Evolutionary conservation across 2,113 vertebrate species (phyloP).

Genomic region (Epinephelus moara): DNA sequence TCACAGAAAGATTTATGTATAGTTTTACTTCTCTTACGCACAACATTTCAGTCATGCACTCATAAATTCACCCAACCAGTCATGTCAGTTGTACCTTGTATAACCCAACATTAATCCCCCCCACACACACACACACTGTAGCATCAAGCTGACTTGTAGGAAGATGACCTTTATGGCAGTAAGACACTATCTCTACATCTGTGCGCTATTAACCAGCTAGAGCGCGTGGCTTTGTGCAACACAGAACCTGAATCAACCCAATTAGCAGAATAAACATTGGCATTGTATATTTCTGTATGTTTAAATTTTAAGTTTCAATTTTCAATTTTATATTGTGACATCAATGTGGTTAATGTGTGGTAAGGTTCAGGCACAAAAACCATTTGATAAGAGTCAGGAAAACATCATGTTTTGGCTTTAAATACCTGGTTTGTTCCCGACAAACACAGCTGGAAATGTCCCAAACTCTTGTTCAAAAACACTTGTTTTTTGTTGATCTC

Average conservation of each 20-base stretch:
- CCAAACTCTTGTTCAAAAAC: too few species aligned
- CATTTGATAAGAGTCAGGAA: too few species aligned
- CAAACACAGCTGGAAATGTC: too few species aligned
- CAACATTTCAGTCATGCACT: conserved; percentile 39
- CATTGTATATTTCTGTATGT: too few species aligned
- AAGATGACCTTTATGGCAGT: conserved; percentile 9
- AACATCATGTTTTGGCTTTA: too few species aligned
- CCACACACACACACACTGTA: neutral
- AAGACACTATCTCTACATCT: conserved; percentile 59
- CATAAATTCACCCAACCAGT: conserved; percentile 38
- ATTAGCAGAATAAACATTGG: too few species aligned
- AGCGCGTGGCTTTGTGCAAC: conserved; percentile 46
- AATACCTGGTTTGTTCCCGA: too few species aligned
- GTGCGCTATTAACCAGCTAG: conserved; percentile 45
- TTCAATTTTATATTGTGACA: too few species aligned
- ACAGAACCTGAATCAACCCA: conserved; percentile 6
- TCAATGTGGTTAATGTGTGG: too few species aligned
- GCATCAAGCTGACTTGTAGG: conserved; percentile 11
- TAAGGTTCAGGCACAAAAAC: too few species aligned
- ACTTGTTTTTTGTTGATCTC: too few species aligned
- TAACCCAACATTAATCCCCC: conserved; percentile 24
- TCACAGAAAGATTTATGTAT: conserved; percentile 42
- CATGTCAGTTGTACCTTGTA: neutral
- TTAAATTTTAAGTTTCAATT: too few species aligned
- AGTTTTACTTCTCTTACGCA: conserved; percentile 52